Evolutionary conservation across 2,888 invertebrate genomes (phyloP).

Genomic region (Acrobasis consociella): DNA sequence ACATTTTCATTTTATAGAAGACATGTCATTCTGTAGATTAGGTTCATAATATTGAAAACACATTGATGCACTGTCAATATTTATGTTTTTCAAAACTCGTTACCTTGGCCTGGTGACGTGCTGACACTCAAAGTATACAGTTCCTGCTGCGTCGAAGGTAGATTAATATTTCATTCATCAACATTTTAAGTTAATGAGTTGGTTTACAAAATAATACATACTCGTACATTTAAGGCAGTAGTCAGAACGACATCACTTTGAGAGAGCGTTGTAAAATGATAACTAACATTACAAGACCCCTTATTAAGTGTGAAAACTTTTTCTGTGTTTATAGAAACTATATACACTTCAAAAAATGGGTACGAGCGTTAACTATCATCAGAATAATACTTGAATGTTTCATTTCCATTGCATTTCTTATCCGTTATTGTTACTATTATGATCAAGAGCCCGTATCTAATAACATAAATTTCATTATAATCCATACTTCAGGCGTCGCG

Average conservation of each 20-base stretch:
- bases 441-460: not conserved
- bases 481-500: constrained; percentile 14
- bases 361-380: constrained; percentile 24
- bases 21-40: too few relatives aligned
- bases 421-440: not conserved
- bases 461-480: not conserved
- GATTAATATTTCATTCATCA: too few relatives aligned
- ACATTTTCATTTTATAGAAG: too few relatives aligned
- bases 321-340: constrained; percentile 41
- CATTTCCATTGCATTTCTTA: not conserved
- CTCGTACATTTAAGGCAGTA: too few relatives aligned
- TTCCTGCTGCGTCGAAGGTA: too few relatives aligned
- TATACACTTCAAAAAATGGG: constrained; percentile 23
- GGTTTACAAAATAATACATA: too few relatives aligned
- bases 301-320: constrained; percentile 33
- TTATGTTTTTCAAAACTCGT: too few relatives aligned
- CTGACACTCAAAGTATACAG: too few relatives aligned
- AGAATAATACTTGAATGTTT: not conserved
- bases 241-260: not conserved
- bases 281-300: not conserved
- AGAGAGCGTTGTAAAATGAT: not conserved
- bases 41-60: too few relatives aligned
- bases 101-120: too few relatives aligned
- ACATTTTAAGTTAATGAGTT: too few relatives aligned
- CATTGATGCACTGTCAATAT: too few relatives aligned